Evolutionary conservation across 2,113 vertebrate genomes (phyloP).

Genomic region (Hippolais icterina): DNA sequence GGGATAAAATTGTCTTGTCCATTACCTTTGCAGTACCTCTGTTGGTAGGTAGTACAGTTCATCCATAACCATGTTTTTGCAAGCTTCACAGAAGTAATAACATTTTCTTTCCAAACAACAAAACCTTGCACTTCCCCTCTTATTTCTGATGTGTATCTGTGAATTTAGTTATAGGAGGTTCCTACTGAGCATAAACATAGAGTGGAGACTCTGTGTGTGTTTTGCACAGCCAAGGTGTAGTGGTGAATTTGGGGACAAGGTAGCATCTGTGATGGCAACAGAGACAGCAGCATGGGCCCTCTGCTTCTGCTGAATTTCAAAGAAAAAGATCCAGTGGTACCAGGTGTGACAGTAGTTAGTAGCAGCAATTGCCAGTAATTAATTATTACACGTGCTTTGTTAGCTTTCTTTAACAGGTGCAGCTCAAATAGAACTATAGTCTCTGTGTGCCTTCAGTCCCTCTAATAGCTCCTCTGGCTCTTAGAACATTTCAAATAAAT

Average conservation of each 20-base stretch:
- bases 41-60: neutral
- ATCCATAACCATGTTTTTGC: conserved; percentile 8
- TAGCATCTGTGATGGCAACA: conserved; percentile 18
- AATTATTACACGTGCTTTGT: neutral
- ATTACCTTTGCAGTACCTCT: neutral
- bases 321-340: neutral
- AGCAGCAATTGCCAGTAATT: neutral
- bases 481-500: neutral
- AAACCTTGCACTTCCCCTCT: fast-evolving
- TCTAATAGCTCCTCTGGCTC: neutral
- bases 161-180: neutral
- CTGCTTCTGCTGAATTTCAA: neutral
- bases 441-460: neutral
- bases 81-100: conserved; percentile 33
- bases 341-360: neutral
- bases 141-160: neutral
- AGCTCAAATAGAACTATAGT: neutral
- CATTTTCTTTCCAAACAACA: neutral
- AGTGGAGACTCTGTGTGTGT: neutral
- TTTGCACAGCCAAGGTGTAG: neutral
- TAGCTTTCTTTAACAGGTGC: neutral
- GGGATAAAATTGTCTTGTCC: neutral
- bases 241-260: neutral
- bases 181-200: neutral
- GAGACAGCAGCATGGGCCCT: neutral